Evolutionary conservation across 1,140 invertebrate species (phyloP), one percentile per base, ranked within the genome.

Genomic region (Drosophila auraria): DNA sequence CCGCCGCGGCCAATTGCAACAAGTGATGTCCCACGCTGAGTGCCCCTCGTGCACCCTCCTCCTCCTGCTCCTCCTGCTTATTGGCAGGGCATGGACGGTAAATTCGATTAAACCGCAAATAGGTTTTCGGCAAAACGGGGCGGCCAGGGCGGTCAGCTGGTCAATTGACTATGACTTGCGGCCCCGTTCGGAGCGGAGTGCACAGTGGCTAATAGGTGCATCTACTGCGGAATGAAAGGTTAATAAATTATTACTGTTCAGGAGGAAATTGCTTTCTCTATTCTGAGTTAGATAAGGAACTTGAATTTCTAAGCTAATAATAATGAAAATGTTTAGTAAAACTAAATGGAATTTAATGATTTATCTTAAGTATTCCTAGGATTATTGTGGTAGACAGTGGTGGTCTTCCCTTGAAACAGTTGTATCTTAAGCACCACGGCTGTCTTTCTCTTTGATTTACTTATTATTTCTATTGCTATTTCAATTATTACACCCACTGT

Each of bases 91-190:
- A 82, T 83, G 84, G 71, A 84, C 86, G 83, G 86, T 89, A 86
- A 89, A 90, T 89, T 89, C 84, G 84, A 89, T 89, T 89, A 89
- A 90, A 82, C 84, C 84, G 60, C 84, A 87, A 87, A 87, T 87
- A 89, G 84, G 86, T 89, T 90, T 78, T 61, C 82, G 84, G 66
- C 83, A 75, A 82, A 69, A 60, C 61, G 47, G 49, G 63, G 63
- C 72, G 56, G 64, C 47, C 53, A 82, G 74, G 45, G 70, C 70
- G 79, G 84, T 87, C 78, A 89, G 61, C 84, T 84, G 81, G 70
- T 71, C 77, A 79, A 79, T 78, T 61, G 73, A 30, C 72, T 80
- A 76, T 87, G 79, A 87, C 78, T 78, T 82, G 65, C 53, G 60
- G 50, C 36, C 23, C 59, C 15, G 54, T n/a, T 49, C 36, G 68